phyloP scores from a whole-genome alignment of 2,888 invertebrate species.

The Molorchus minor region DNA sequence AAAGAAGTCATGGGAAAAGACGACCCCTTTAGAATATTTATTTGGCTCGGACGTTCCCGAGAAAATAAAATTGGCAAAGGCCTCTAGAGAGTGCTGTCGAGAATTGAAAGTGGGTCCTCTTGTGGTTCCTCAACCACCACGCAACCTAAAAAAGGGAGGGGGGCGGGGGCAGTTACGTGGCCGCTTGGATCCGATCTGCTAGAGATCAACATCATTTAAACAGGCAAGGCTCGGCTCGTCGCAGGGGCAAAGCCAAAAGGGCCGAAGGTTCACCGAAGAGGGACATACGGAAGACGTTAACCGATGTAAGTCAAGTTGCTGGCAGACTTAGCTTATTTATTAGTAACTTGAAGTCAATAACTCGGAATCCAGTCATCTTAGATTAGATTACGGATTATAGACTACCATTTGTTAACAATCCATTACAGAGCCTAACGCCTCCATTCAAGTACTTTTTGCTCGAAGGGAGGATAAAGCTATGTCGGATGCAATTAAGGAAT shows the following conservation, averaged over 20 bases:
- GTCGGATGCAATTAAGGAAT: not conserved
- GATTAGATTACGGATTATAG: conserved; percentile 19
- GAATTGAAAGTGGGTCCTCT: not conserved
- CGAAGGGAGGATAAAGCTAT: not conserved
- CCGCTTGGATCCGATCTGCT: not conserved
- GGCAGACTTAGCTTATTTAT: conserved; percentile 14
- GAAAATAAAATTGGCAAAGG: not conserved
- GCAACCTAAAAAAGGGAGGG: not conserved
- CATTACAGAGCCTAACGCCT: not conserved
- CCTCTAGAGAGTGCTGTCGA: too few relatives aligned
- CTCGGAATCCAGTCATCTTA: conserved; percentile 21
- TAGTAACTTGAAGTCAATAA: conserved; percentile 11
- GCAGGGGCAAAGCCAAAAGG: not conserved
- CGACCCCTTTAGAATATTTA: not conserved
- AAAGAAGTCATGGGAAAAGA: not conserved
- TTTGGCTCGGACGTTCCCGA: not conserved
- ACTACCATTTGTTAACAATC: conserved; percentile 15
- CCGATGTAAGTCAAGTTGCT: conserved; percentile 11
- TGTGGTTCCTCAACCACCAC: not conserved
- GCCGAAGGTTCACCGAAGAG: not conserved
- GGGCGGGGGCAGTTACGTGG: not conserved
- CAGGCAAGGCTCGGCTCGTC: conserved; percentile 12
- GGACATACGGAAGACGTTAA: not conserved
- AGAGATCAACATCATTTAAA: not conserved
- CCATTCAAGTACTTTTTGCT: not conserved